These are phyloP conservation scores for Plecotus auritus DNA, from an alignment of 2,113 vertebrate species.

Conservation along the genomic window DNA sequence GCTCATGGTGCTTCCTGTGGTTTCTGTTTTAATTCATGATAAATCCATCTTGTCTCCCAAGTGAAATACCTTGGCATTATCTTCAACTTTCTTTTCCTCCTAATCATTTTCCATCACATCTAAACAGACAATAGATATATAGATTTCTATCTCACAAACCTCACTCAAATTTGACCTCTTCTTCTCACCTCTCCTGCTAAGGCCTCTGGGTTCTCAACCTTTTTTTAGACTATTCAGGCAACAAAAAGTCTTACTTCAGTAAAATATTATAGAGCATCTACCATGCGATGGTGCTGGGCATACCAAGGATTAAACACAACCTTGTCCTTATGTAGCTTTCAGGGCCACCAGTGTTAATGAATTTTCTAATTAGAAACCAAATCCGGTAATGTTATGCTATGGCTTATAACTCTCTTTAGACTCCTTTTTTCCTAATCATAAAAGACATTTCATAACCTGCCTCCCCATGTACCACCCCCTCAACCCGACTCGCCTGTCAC, in stretches of 20 bases:
- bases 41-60: background rate
- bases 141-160: background rate
- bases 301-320: background rate
- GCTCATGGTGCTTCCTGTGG: background rate
- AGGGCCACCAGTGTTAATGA: background rate
- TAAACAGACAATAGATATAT: background rate
- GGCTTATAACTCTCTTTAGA: background rate
- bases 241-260: background rate
- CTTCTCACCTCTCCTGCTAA: background rate
- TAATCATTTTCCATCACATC: background rate
- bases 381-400: background rate
- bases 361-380: slow-evolving; percentile 5
- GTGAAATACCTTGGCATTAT: background rate
- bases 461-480: background rate
- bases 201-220: background rate
- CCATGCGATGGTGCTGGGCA: background rate
- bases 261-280: background rate
- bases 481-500: background rate
- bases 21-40: background rate
- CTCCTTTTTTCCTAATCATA: background rate
- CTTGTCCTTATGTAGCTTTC: background rate
- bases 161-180: background rate
- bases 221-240: background rate
- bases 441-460: background rate
- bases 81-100: background rate